Base-by-base conservation (phyloP, 2,797 vertebrate genomes). In the Euthynnus affinis region DNA sequence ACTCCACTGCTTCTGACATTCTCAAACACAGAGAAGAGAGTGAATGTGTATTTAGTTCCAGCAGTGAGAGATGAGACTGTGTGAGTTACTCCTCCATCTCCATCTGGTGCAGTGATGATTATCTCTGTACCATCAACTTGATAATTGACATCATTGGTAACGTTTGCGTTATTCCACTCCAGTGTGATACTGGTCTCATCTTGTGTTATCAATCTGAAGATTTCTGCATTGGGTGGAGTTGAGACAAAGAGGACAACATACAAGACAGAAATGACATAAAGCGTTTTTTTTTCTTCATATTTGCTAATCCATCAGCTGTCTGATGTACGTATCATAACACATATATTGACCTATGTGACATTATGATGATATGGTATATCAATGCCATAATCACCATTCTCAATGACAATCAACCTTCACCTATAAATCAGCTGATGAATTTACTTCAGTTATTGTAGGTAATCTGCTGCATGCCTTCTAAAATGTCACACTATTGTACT, bases 101-200 rank as follows among this genome's bases (percentile, higher is more conserved):
- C 52, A 15, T 0, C 23, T 58, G 67, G 27, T 53, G 22, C 59
- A 42, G 0, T 15, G 66, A 88, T 79, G 58, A 0, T 23, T 25
- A 14, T 79, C 69, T 77, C 37, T 51, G 56, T 37, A 0, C 62
- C 58, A 70, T 79, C 60, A 67, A 79, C 18, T 6, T 5, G 15
- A 27, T 92, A 82, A 8, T 13, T 79, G 68, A 53, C 27, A 0
- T 7, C 29, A 17, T 0, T 15, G 27, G 27, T 29, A 5, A 29
- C 5, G 4, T 66, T 71, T 9, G 80, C 63, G 53, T 76, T 46
- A 48, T 59, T 12, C 91, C 91, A 91, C 55, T 88, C 73, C 48
- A 92, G 68, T 55, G 64, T 87, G 65, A 90, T 13, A 5, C 51
- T 68, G 51, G 0, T 81, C 0, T 88, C 78, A 64, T 1, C 17